Evolutionary conservation across 2,888 invertebrate species (phyloP), one percentile per base, ranked within the genome.

Genomic region (Rhimphoctona megacephalus): DNA sequence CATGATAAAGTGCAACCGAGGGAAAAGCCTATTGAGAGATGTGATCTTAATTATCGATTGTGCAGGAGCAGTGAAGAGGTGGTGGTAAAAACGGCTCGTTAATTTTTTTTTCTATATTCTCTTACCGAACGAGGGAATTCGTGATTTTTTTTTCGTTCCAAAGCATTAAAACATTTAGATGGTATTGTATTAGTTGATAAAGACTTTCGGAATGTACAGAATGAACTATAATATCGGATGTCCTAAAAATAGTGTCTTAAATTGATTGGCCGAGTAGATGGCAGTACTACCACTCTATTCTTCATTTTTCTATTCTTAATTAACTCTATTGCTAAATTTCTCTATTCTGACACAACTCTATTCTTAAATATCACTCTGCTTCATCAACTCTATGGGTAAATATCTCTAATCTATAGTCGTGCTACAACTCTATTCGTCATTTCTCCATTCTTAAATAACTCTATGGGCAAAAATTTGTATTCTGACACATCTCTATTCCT

Each of bases 21-120:
- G 57, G 30, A 52, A 46, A 86, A 86, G 78, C 69, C 25, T 49
- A 30, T 43, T 25, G 36, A 81, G 67, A 61, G 57, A 78, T 9
- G 67, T 69, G 64, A 81, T 25, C 11, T 70, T 57, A 57, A 57
- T 9, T n/a, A 57, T 70, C 9, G 14, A 67, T 8, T 64, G 17
- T 54, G 54, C 69, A 54, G 17, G 17, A 49, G 33, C 25, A 57
- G 69, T 73, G 74, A 81, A 33, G 33, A 69, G 61, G 54, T 52
- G 66, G 82, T 85, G 82, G 79, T 85, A 85, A 85, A 85, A 85
- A 82, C 76, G 85, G 69, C 77, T 74, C 57, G 76, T 73, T 39
- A 8, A 9, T 39, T 39, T 46, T 78, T 52, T 25, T 54, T 74
- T 22, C 5, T 30, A 30, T 61, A 64, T 52, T 52, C 73, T 78